A percentile compares a stretch with the other conserved stretches of the same genome.
phyloP scores from a whole-genome alignment of 1,140 invertebrate species.

The Euura saliciscinereae region DNA sequence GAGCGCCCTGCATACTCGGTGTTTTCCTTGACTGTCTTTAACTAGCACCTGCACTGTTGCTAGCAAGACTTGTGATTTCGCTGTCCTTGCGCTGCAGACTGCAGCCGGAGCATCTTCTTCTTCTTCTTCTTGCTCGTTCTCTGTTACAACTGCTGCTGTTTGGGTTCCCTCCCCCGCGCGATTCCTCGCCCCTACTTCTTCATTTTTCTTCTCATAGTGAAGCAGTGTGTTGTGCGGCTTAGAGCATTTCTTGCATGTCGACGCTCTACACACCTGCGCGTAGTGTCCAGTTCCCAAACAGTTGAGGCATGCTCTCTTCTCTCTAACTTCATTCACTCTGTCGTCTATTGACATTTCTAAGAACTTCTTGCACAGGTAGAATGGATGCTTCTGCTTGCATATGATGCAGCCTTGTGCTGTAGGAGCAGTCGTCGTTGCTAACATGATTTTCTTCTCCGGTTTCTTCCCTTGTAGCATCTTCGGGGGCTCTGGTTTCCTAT shows the following conservation, averaged over 20 bases:
- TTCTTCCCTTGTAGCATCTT: background rate
- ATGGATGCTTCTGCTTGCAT: conserved; percentile 18
- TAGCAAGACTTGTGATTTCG: background rate
- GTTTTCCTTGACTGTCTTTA: too few relatives aligned
- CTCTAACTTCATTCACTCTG: conserved; percentile 18
- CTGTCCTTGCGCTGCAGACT: background rate
- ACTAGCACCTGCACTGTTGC: too few relatives aligned
- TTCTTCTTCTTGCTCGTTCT: background rate
- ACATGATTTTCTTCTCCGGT: background rate
- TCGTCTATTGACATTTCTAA: conserved; percentile 20
- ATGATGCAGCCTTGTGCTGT: background rate
- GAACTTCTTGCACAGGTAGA: conserved; percentile 25
- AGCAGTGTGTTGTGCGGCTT: conserved; percentile 23
- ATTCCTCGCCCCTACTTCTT: too few relatives aligned
- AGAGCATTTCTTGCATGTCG: conserved; percentile 22
- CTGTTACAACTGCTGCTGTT: too few relatives aligned
- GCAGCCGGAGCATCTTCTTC: background rate
- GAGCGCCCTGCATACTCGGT: too few relatives aligned
- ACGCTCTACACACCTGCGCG: conserved; percentile 21
- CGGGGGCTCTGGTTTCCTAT: too few relatives aligned
- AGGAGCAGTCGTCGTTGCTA: background rate
- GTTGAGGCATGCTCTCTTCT: conserved; percentile 19
- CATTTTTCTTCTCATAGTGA: conserved; percentile 9
- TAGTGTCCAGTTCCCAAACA: conserved; percentile 26
- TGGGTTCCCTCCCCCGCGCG: background rate